These are phyloP conservation scores for Cephalopterus ornatus DNA, from an alignment of 2,113 vertebrate genomes.

Conservation along the genomic window DNA sequence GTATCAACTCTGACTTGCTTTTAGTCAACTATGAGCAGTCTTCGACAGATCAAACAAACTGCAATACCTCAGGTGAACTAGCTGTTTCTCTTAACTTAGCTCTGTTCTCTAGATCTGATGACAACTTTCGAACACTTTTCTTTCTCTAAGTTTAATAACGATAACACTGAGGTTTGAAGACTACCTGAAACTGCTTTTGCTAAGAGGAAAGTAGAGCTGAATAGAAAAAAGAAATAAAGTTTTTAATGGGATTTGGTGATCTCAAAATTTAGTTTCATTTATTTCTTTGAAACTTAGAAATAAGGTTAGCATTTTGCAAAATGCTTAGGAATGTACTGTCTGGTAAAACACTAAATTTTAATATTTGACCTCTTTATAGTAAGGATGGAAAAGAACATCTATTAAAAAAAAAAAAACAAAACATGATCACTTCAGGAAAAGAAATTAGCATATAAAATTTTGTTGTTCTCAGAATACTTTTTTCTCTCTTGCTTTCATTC, in stretches of 20 bases:
- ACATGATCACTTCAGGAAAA: not conserved
- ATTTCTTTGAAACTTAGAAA: not conserved
- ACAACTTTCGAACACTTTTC: not conserved
- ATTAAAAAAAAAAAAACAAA: not conserved
- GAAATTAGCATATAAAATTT: not conserved
- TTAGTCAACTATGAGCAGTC: not conserved
- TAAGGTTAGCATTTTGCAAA: not conserved
- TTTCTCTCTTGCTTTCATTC: not conserved
- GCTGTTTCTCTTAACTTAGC: not conserved
- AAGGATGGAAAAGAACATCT: not conserved
- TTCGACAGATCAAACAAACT: slow-evolving; percentile 2
- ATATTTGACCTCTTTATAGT: not conserved
- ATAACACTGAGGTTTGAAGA: not conserved
- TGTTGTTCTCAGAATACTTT: not conserved
- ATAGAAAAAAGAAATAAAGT: not conserved
- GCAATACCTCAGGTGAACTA: not conserved
- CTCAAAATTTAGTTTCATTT: not conserved
- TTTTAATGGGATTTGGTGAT: not conserved
- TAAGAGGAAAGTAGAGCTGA: not conserved
- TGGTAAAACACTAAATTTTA: not conserved
- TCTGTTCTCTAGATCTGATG: not conserved
- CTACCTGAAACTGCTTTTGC: not conserved
- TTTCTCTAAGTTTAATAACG: not conserved
- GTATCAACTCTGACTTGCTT: not conserved
- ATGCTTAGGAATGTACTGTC: not conserved